phyloP scores from a whole-genome alignment of 2,797 vertebrate species.

The Premnoplex brunnescens region DNA sequence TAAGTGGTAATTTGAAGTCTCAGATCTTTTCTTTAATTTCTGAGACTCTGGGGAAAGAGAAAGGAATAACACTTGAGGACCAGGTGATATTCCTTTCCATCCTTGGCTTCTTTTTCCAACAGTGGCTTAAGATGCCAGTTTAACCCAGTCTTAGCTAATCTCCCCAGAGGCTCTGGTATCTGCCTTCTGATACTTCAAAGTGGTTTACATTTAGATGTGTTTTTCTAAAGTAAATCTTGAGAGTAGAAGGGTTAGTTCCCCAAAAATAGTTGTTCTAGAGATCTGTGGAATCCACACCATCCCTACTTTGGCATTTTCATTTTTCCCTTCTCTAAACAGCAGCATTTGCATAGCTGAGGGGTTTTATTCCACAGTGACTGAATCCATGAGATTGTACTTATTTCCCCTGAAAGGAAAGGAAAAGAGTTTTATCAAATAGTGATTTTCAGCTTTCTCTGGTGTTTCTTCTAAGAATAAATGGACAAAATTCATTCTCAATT shows the following conservation, averaged over 20 bases:
- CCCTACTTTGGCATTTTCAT: background rate
- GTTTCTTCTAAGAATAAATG: background rate
- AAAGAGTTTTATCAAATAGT: background rate
- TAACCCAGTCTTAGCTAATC: background rate
- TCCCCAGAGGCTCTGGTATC: background rate
- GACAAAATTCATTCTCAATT: background rate
- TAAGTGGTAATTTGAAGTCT: background rate
- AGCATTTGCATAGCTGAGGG: background rate
- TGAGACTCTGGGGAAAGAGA: background rate
- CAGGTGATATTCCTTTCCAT: background rate
- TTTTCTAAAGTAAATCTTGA: background rate
- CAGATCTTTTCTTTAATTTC: background rate
- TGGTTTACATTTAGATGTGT: background rate
- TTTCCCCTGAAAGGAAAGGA: background rate
- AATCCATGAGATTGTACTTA: background rate
- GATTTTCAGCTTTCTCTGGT: background rate
- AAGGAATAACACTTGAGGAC: background rate
- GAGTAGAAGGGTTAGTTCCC: background rate
- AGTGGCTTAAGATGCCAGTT: background rate
- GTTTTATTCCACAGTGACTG: background rate
- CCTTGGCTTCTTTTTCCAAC: background rate
- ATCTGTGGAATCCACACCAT: background rate
- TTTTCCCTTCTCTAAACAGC: background rate
- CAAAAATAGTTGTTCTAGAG: background rate
- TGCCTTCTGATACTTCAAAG: background rate